These are phyloP conservation scores for Pomatostomus ruficeps DNA, from an alignment of 2,113 vertebrate species.

Conservation along the genomic window DNA sequence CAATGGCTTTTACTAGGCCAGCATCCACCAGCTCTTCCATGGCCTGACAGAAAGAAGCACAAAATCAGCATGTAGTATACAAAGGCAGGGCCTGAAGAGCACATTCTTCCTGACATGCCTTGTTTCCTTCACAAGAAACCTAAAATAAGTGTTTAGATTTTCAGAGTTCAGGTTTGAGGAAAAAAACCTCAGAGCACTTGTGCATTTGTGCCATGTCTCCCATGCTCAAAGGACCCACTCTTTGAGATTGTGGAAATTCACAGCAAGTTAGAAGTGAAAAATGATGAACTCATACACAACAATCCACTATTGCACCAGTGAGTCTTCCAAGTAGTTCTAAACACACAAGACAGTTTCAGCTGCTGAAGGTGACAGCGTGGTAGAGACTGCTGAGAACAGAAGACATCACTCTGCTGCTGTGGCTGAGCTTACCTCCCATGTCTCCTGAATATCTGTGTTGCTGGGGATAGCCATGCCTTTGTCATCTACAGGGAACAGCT, in stretches of 20 bases:
- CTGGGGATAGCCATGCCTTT: conserved; percentile 72
- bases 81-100: neutral
- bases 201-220: neutral
- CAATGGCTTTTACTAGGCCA: conserved; percentile 87
- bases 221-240: neutral
- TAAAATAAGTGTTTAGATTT: neutral
- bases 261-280: neutral
- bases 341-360: fast-evolving
- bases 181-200: neutral
- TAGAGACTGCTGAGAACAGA: too few relatives aligned
- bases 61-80: neutral
- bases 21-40: conserved; percentile 91
- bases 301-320: neutral
- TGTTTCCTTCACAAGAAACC: neutral
- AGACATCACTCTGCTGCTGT: too few relatives aligned
- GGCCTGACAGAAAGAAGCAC: conserved; percentile 59
- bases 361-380: too few relatives aligned
- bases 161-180: neutral
- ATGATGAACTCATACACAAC: fast-evolving
- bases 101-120: neutral
- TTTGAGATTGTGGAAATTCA: neutral
- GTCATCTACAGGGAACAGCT: conserved; percentile 77
- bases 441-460: conserved; percentile 74
- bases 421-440: conserved; percentile 81
- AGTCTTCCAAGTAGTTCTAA: neutral